phyloP scores from a whole-genome alignment of 2,113 vertebrate genomes.

The Pteropus alecto region DNA sequence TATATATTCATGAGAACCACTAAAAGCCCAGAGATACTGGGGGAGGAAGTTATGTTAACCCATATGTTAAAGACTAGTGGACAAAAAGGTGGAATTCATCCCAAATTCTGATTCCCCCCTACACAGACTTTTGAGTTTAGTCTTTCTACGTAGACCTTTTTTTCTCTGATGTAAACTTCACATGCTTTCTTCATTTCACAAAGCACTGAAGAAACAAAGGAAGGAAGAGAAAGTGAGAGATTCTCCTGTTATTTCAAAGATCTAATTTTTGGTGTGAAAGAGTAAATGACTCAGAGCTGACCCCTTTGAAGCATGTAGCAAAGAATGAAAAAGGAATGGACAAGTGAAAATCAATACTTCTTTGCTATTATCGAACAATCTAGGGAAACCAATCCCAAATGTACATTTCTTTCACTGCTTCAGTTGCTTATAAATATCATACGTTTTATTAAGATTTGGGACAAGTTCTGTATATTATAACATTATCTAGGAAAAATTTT shows the following conservation, averaged over 20 bases:
- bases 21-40: neutral
- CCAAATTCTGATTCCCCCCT: neutral
- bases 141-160: neutral
- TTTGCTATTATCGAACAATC: constrained; percentile 12
- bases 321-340: constrained; percentile 58
- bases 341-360: constrained; percentile 62
- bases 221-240: constrained; percentile 31
- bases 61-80: neutral
- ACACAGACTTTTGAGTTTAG: neutral
- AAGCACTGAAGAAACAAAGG: constrained; percentile 41
- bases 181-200: neutral
- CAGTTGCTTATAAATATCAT: neutral
- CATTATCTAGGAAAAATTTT: neutral
- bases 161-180: neutral
- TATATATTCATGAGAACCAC: neutral
- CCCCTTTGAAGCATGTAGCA: constrained; percentile 55
- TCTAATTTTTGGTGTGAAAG: constrained; percentile 52
- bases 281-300: constrained; percentile 42
- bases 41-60: neutral
- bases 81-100: neutral
- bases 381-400: neutral
- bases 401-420: neutral
- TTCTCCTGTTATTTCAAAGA: constrained; percentile 41
- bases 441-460: neutral
- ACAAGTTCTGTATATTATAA: neutral